These are phyloP conservation scores for Tinea pellionella DNA, from an alignment of 2,888 invertebrate genomes.

Conservation along the genomic window DNA sequence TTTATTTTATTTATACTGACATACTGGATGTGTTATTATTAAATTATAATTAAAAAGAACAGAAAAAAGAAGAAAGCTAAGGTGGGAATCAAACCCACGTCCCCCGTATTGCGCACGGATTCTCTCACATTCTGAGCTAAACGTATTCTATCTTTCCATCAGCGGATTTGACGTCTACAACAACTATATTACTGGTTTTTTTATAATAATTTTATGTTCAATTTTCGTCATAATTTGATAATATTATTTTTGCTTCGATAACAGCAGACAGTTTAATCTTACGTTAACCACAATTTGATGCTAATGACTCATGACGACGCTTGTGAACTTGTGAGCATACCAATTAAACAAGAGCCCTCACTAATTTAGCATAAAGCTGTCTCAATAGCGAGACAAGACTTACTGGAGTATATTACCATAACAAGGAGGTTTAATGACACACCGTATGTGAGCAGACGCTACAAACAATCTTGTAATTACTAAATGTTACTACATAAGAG, in stretches of 20 bases:
- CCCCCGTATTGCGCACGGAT: too few species aligned
- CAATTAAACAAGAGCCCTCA: constrained; percentile 3
- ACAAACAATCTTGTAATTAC: constrained; percentile 36
- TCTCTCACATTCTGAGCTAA: too few species aligned
- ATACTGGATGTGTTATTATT: too few species aligned
- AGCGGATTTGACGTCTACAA: too few species aligned
- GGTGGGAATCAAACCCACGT: too few species aligned
- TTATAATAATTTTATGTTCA: too few species aligned
- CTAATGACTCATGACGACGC: neutral
- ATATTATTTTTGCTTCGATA: neutral
- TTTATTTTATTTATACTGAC: too few species aligned
- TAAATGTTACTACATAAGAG: neutral
- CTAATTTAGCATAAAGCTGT: neutral
- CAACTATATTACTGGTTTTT: too few species aligned
- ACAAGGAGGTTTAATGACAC: constrained; percentile 42
- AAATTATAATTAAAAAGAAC: too few species aligned
- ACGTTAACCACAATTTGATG: neutral
- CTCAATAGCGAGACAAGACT: constrained; percentile 8
- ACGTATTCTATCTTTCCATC: too few species aligned
- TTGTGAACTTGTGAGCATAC: neutral
- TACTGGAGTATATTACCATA: constrained; percentile 35
- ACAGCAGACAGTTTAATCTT: neutral
- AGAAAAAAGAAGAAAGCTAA: too few species aligned
- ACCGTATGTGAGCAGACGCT: constrained; percentile 18
- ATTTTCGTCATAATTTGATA: too few species aligned